phyloP scores from a whole-genome alignment of 2,113 vertebrate genomes.

The Elephas maximus region DNA sequence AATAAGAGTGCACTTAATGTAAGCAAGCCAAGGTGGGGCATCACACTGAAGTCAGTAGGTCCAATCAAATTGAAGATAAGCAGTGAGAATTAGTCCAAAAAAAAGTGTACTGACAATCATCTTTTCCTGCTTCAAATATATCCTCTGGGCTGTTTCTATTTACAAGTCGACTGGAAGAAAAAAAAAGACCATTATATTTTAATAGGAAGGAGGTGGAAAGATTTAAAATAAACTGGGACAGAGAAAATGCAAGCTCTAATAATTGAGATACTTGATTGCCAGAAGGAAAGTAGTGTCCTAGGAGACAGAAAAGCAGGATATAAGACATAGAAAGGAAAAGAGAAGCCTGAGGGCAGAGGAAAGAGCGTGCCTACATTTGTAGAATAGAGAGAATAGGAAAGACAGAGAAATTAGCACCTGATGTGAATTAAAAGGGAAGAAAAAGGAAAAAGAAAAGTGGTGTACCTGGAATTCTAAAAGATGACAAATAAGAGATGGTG shows the following conservation, averaged over 20 bases:
- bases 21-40: not conserved
- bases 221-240: slow-evolving; percentile 53
- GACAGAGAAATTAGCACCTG: slow-evolving; percentile 32
- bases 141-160: not conserved
- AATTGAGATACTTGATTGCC: not conserved
- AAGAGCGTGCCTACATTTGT: not conserved
- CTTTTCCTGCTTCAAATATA: not conserved
- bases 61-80: not conserved
- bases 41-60: not conserved
- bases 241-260: not conserved
- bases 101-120: not conserved
- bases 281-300: not conserved
- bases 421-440: not conserved
- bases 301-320: not conserved
- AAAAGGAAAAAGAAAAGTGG: not conserved
- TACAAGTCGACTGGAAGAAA: not conserved
- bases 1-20: not conserved
- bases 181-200: not conserved
- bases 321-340: not conserved
- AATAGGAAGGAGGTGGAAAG: not conserved
- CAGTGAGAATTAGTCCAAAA: not conserved
- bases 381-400: not conserved
- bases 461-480: not conserved
- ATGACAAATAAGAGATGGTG: not conserved
- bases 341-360: not conserved